Evolutionary conservation across 2,888 invertebrate species (phyloP).

Genomic region (Hypselothyrea guttata): DNA sequence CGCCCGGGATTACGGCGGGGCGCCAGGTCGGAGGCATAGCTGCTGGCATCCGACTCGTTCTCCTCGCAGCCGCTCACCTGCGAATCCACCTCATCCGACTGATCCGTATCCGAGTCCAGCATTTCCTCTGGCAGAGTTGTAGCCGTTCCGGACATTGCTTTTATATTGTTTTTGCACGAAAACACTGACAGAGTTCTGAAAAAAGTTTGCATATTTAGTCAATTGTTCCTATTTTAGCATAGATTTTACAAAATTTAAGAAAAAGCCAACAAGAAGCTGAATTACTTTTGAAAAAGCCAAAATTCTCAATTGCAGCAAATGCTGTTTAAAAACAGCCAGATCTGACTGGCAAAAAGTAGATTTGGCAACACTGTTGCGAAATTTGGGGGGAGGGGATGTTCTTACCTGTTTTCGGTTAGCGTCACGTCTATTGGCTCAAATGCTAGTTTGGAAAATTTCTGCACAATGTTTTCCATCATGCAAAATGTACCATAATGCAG

Average conservation of each 20-base stretch:
- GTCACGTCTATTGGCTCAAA: slow-evolving; percentile 67
- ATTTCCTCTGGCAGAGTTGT: slow-evolving; percentile 27
- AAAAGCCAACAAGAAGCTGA: too few relatives aligned
- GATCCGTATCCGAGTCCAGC: slow-evolving; percentile 44
- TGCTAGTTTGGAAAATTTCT: slow-evolving; percentile 75
- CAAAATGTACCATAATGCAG: slow-evolving; percentile 26
- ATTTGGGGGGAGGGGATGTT: too few relatives aligned
- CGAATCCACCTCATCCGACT: slow-evolving; percentile 62
- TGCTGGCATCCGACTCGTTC: slow-evolving; percentile 53
- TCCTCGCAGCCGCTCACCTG: slow-evolving; percentile 51
- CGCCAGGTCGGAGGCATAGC: slow-evolving; percentile 11
- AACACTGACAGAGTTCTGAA: slow-evolving; percentile 24
- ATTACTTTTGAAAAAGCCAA: too few relatives aligned
- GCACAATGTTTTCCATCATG: slow-evolving; percentile 79
- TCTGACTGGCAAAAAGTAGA: too few relatives aligned
- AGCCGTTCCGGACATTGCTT: slow-evolving; percentile 19
- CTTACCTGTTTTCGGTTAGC: slow-evolving; percentile 70
- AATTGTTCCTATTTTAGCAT: too few relatives aligned
- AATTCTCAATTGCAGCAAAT: too few relatives aligned
- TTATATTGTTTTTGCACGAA: slow-evolving; percentile 8
- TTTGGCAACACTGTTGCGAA: too few relatives aligned
- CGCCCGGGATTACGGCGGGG: slow-evolving; percentile 73
- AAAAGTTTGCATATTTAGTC: neutral
- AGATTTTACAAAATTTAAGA: too few relatives aligned
- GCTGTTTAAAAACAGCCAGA: too few relatives aligned